These are phyloP conservation scores for Miltochrista miniata DNA, from an alignment of 2,888 invertebrate genomes.

Conservation along the genomic window DNA sequence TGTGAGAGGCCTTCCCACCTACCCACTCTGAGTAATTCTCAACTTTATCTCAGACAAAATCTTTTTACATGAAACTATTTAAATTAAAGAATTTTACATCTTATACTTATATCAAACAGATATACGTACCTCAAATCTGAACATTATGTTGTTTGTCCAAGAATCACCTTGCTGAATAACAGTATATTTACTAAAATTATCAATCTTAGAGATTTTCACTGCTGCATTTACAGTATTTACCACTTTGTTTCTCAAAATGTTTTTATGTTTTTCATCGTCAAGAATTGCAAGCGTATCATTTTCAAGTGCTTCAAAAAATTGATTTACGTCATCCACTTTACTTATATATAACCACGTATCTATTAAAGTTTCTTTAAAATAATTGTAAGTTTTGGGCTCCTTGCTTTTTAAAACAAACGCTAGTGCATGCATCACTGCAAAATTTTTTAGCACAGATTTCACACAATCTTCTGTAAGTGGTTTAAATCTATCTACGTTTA, in stretches of 20 bases:
- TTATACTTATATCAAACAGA: too few relatives aligned
- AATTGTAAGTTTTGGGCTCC: constrained; percentile 43
- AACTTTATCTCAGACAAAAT: too few relatives aligned
- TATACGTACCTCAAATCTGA: constrained; percentile 39
- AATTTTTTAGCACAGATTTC: constrained; percentile 43
- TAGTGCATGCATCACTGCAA: constrained; percentile 53
- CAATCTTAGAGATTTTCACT: constrained; percentile 17
- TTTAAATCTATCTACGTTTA: constrained; percentile 46
- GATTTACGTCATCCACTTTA: background rate
- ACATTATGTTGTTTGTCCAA: constrained; percentile 58
- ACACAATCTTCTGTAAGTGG: constrained; percentile 43
- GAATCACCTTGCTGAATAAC: constrained; percentile 54
- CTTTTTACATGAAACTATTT: too few relatives aligned
- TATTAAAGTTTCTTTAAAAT: constrained; percentile 24
- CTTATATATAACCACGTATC: constrained; percentile 23
- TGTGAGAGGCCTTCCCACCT: too few relatives aligned
- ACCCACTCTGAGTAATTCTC: too few relatives aligned
- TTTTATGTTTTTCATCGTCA: constrained; percentile 35
- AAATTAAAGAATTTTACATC: too few relatives aligned
- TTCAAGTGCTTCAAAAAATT: constrained; percentile 23
- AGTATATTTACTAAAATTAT: constrained; percentile 34
- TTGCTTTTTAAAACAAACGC: constrained; percentile 49
- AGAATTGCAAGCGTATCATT: constrained; percentile 27
- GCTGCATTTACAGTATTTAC: constrained; percentile 1
- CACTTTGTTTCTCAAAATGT: constrained; percentile 28